phyloP scores from a whole-genome alignment of 2,888 invertebrate genomes.

The Sylvicola fuscatus region DNA sequence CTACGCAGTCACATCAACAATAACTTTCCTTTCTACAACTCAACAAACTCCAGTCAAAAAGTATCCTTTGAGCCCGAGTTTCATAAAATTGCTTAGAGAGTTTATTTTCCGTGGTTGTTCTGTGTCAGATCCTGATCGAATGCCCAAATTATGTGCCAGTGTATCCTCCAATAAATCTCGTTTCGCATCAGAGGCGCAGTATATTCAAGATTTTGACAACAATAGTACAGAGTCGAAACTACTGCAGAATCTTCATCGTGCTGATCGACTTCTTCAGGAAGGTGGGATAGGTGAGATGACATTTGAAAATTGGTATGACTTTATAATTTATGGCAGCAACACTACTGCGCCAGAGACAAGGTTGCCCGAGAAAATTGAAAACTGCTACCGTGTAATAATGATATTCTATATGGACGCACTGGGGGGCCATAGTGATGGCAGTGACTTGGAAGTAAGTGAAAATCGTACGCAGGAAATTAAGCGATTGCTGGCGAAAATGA shows the following conservation, averaged over 20 bases:
- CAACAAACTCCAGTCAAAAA: no score
- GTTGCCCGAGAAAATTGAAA: conserved; percentile 5
- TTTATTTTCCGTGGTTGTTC: no score
- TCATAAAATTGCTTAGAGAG: no score
- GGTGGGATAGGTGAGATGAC: conserved; percentile 3
- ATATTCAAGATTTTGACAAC: background rate
- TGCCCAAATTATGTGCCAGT: no score
- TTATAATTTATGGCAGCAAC: conserved; percentile 7
- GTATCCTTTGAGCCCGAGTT: no score
- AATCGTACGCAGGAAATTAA: no score
- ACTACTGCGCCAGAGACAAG: background rate
- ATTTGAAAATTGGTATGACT: conserved; percentile 10
- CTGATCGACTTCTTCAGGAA: conserved; percentile 1
- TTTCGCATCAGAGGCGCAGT: no score
- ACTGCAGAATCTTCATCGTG: background rate
- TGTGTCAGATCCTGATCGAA: no score
- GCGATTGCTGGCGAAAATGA: no score
- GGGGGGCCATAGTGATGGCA: conserved; percentile 5
- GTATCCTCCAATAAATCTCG: no score
- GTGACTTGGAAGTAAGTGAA: background rate
- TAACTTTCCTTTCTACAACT: background rate
- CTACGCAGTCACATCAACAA: background rate
- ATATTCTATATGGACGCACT: conserved; percentile 9
- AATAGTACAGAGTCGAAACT: conserved; percentile 2
- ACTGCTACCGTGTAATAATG: conserved; percentile 10